Evolutionary conservation across 2,113 vertebrate genomes (phyloP).

Genomic region (Gambusia affinis): DNA sequence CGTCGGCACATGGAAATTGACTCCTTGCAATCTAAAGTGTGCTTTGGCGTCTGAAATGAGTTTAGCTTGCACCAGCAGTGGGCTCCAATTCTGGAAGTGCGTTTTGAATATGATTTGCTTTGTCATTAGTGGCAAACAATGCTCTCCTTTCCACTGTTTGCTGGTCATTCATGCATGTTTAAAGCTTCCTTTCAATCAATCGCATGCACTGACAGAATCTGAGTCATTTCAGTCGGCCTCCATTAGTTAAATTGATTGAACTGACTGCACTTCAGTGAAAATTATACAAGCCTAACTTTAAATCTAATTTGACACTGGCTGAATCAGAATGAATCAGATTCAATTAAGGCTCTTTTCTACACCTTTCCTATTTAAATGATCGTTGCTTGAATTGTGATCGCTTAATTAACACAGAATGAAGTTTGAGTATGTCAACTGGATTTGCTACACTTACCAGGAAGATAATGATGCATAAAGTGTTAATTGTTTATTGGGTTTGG

Average conservation of each 20-base stretch:
- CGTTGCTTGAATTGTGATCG: neutral
- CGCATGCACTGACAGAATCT: conserved; percentile 38
- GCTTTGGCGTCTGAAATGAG: conserved; percentile 37
- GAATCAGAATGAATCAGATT: conserved; percentile 17
- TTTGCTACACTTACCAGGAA: conserved; percentile 38
- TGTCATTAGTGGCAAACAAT: conserved; percentile 6
- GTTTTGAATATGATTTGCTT: conserved; percentile 5
- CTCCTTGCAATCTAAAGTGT: neutral
- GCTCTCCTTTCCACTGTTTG: conserved; percentile 31
- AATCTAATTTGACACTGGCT: neutral
- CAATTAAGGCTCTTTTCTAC: neutral
- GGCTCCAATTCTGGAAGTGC: conserved; percentile 1
- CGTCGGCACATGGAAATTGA: conserved; percentile 17
- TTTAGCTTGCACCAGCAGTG: conserved; percentile 12
- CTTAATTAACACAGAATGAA: neutral
- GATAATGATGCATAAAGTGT: neutral
- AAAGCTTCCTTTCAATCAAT: conserved; percentile 16
- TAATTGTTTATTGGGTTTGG: neutral
- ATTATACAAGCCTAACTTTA: neutral
- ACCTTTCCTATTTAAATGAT: neutral
- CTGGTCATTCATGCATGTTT: conserved; percentile 41
- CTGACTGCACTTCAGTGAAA: neutral
- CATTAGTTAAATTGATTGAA: neutral
- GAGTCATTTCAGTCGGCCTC: conserved; percentile 38
- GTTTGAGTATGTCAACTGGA: conserved; percentile 15